Evolutionary conservation across 1,140 invertebrate species (phyloP), one percentile per base, ranked within the genome.

Genomic region (Frieseomelitta varia): DNA sequence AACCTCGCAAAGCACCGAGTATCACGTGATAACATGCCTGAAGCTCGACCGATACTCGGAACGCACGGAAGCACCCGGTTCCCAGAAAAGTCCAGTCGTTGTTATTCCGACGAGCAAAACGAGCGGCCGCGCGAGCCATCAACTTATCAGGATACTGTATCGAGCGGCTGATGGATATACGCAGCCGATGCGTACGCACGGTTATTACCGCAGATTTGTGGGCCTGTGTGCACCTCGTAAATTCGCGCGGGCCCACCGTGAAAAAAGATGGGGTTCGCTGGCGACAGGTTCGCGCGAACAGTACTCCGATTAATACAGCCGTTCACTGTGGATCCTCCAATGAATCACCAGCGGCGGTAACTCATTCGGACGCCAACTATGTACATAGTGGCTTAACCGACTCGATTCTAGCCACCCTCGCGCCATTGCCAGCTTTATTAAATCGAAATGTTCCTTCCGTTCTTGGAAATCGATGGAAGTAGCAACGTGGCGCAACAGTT

Each of bases 131-230:
- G 63, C 4, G 47, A 51, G 21, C 21, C 51, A 72, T 47, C 67
- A 80, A 58, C 53, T 73, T 72, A 72, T 80, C 68, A 30, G 27
- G 68, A 73, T 4, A n/a, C 27, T 12, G 51, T 80, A 80, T 73
- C 68, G 53, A 58, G 34, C 27, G 21, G 27, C 27, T n/a, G 75
- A 78, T 61, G 55, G 81, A 79, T 78, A 77, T 78, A 78, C 34
- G 51, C 12, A 19, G 39, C 17, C 17, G 39, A 34, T 55, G 34
- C 53, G 74, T 78, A 83, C 65, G 65, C 81, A 47, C 53, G 39
- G 67, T 83, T 79, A 83, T 83, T 83, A 83, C 11, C 75, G 65
- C 55, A 71, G 75, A 83, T 83, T 83, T 83, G 81, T 78, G 81
- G 53, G 4, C 65, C 30, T 53, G 11, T 67, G 73, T 76, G 68